Evolutionary conservation across 2,113 vertebrate species (phyloP), one percentile per base, ranked within the genome.

Genomic region (Ophthalmolycus amberensis): DNA sequence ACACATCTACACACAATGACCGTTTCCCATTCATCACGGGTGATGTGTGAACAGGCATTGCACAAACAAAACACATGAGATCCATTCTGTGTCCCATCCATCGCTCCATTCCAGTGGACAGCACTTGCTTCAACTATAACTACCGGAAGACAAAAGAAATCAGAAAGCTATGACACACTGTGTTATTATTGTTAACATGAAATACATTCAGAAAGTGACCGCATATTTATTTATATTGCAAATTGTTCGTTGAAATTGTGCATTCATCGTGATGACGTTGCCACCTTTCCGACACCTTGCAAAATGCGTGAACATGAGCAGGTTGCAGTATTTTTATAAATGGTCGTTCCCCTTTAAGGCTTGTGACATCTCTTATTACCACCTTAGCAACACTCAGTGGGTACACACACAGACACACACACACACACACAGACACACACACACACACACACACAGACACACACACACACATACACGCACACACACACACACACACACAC

Each of bases 401-500:
- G n/a, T n/a, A n/a, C n/a, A n/a, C n/a, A n/a, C n/a, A n/a, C n/a
- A n/a, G n/a, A n/a, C n/a, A n/a, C n/a, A n/a, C n/a, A n/a, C 44
- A 69, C 12, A 16, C 27, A 14, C 16, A 83, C 81, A 66, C 4
- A 48, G 20, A 50, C 20, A 63, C 4, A 16, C 20, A 27, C 54
- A 66, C 40, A 56, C 56, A 73, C 56, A 64, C 66, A 29, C 70
- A 63, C 42, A 66, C 40, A 25, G 18, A 67, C 59, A 37, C 16
- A 75, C 40, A 63, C 54, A 73, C 42, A 68, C 44, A 77, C 54
- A 62, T 42, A 32, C 46, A 56, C 59, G 34, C 29, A 34, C 59
- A 60, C 58, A 60, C 27, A 60, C 58, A 22, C 27, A 34, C 65
- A 70, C 32, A 58, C 32, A 46, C 18, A 64, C 25, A 29, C 27